Percentiles rank a stretch among this genome's conserved stretches.
Evolutionary conservation across 2,888 invertebrate species (phyloP).

Genomic region (Platerodrilus igneus): DNA sequence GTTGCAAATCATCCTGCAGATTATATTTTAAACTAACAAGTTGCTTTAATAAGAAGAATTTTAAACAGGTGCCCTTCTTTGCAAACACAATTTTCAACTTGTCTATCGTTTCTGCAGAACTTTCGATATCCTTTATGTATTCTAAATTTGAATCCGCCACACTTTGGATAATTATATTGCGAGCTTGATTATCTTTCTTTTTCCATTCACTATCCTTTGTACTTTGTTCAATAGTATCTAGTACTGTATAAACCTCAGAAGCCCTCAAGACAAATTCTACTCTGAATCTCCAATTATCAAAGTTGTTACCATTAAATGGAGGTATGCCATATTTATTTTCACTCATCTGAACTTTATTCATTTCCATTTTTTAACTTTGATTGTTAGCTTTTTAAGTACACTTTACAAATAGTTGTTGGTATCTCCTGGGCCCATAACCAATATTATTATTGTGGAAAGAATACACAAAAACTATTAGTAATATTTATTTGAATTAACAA

Average conservation of each 20-base stretch:
- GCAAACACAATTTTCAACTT: conserved; percentile 1
- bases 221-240: background rate
- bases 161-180: conserved; percentile 1
- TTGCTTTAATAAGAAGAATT: conserved; percentile 7
- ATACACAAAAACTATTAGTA: no score
- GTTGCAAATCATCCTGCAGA: background rate
- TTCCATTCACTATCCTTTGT: background rate
- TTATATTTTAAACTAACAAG: conserved; percentile 3
- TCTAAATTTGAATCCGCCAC: conserved; percentile 6
- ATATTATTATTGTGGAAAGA: no score
- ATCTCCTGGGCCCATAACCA: no score
- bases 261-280: background rate
- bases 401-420: no score
- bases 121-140: conserved; percentile 4
- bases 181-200: conserved; percentile 3
- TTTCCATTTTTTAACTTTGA: no score
- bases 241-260: no score
- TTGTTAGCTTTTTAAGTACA: no score
- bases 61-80: conserved; percentile 5
- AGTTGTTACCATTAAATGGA: conserved; percentile 6
- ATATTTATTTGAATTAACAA: no score
- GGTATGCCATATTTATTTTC: conserved; percentile 7
- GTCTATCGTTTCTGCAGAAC: background rate
- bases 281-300: conserved; percentile 9
- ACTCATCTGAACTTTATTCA: no score